Conservation (phyloP, 2,113 vertebrate species). For the Neotoma lepida region DNA sequence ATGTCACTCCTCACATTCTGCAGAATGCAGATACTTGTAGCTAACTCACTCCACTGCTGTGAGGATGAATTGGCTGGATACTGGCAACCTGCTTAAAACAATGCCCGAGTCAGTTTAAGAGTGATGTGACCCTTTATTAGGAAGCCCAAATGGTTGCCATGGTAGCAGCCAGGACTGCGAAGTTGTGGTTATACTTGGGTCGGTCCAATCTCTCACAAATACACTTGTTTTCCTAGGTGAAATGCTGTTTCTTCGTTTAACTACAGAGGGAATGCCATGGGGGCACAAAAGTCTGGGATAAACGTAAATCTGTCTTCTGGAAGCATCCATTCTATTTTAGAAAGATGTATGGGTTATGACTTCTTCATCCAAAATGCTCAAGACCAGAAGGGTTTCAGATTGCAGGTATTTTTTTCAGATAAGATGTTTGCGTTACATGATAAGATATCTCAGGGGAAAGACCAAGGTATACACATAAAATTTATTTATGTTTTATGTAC, state of each 20-base stretch:
- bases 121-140: neutral
- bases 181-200: neutral
- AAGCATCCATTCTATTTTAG: neutral
- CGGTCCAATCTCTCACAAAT: neutral
- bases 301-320: neutral
- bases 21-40: neutral
- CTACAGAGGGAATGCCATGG: neutral
- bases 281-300: neutral
- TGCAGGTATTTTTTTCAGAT: neutral
- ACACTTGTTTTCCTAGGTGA: neutral
- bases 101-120: neutral
- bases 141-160: neutral
- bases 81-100: neutral
- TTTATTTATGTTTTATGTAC: neutral
- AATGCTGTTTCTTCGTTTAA: neutral
- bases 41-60: neutral
- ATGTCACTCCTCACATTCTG: neutral
- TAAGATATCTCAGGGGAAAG: neutral
- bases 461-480: neutral
- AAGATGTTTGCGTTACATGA: neutral
- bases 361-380: neutral
- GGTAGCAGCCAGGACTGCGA: neutral
- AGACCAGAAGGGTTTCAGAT: neutral
- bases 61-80: neutral
- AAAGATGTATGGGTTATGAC: neutral